Conservation (phyloP, 1,140 invertebrate species). For the Littorina saxatilis region DNA sequence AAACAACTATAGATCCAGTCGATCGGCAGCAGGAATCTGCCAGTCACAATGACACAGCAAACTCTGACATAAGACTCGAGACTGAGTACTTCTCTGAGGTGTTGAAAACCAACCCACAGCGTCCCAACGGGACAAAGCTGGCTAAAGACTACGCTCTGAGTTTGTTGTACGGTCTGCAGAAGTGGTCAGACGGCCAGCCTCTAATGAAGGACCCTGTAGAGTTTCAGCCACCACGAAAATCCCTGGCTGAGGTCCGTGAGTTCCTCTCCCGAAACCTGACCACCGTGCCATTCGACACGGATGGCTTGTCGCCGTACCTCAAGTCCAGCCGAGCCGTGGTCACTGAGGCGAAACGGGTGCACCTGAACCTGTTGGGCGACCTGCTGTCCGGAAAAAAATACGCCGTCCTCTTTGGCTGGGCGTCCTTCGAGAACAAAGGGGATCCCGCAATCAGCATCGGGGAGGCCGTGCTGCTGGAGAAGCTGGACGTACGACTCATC, state of each 20-base stretch:
- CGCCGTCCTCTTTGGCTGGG: conserved; percentile 49
- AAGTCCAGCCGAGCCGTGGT: conserved; percentile 37
- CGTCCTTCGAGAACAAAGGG: conserved; percentile 49
- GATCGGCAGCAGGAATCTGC: no score
- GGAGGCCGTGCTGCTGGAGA: conserved; percentile 37
- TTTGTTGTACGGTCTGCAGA: not conserved
- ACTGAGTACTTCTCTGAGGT: no score
- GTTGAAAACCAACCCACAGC: not conserved
- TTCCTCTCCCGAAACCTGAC: conserved; percentile 2
- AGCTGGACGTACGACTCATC: conserved; percentile 39
- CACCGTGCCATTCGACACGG: no score
- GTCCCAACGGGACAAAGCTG: not conserved
- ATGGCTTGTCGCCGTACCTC: conserved; percentile 33
- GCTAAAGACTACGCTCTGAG: not conserved
- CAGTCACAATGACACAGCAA: no score
- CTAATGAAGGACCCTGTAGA: not conserved
- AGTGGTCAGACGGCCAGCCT: not conserved
- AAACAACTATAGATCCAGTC: no score
- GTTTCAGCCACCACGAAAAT: not conserved
- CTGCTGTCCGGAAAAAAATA: conserved; percentile 27
- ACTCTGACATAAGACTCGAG: no score
- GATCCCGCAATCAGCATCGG: conserved; percentile 53
- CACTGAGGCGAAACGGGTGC: conserved; percentile 43
- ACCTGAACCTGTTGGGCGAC: conserved; percentile 36
- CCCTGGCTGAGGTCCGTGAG: not conserved